Percentiles rank a stretch among this genome's conserved stretches.
phyloP scores from a whole-genome alignment of 1,140 invertebrate genomes.

The Adelges cooleyi region DNA sequence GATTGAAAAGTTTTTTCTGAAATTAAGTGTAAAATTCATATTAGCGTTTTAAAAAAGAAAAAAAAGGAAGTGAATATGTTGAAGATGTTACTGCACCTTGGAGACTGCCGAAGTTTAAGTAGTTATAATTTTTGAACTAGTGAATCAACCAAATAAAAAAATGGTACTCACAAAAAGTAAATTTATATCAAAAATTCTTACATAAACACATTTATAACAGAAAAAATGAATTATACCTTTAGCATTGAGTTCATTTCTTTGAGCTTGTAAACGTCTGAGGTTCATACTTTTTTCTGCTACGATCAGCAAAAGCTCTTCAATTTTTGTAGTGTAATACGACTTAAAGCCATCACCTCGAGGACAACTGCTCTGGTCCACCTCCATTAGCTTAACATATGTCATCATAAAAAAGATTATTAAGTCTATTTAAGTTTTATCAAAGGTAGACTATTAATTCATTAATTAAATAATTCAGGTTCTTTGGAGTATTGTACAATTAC shows the following conservation, averaged over 20 bases:
- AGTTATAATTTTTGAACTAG: too few species aligned
- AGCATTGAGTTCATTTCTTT: conserved; percentile 98
- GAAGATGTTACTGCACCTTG: neutral
- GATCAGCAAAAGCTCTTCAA: conserved; percentile 88
- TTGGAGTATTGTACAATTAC: too few species aligned
- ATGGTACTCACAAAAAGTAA: neutral
- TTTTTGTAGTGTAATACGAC: conserved; percentile 93
- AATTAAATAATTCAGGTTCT: too few species aligned
- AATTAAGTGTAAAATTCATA: too few species aligned
- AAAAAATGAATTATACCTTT: conserved; percentile 65
- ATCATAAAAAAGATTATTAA: too few species aligned
- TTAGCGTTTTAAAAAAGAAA: too few species aligned
- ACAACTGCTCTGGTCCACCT: conserved; percentile 8
- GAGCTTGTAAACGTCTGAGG: conserved; percentile 90
- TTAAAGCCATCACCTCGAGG: conserved; percentile 61
- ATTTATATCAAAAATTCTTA: neutral
- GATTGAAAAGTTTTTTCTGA: too few species aligned
- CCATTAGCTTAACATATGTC: conserved; percentile 22
- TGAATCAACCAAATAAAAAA: neutral
- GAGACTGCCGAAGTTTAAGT: neutral
- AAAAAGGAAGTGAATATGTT: too few species aligned
- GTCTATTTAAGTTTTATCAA: too few species aligned
- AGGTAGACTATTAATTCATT: too few species aligned
- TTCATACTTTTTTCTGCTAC: conserved; percentile 98
- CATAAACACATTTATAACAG: neutral